These are phyloP conservation scores for Andrena dorsata DNA, from an alignment of 2,888 invertebrate species.

Conservation along the genomic window DNA sequence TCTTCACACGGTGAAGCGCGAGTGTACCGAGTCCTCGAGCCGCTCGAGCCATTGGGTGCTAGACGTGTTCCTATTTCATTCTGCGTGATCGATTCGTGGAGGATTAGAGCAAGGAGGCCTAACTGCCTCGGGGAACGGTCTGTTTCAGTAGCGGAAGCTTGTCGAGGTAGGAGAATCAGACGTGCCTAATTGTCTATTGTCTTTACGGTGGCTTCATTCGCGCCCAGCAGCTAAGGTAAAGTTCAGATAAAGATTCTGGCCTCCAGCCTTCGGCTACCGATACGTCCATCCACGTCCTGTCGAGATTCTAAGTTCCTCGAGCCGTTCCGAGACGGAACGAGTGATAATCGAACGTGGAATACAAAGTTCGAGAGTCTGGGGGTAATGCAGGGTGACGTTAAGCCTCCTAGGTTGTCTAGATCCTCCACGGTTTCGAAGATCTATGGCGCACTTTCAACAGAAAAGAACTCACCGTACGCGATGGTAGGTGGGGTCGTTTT, in stretches of 20 bases:
- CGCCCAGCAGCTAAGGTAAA: too few species aligned
- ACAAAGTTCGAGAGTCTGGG: neutral
- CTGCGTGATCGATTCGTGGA: constrained; percentile 61
- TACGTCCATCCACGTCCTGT: neutral
- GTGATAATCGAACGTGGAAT: neutral
- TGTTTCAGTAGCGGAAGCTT: neutral
- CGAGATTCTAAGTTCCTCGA: neutral
- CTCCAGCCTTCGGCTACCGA: neutral
- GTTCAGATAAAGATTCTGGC: neutral
- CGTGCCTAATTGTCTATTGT: too few species aligned
- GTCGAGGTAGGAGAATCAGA: neutral
- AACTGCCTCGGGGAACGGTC: neutral
- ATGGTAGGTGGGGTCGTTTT: constrained; percentile 81
- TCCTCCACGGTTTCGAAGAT: constrained; percentile 57
- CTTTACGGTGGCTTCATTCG: too few species aligned
- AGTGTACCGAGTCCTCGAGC: neutral
- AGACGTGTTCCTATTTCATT: constrained; percentile 61
- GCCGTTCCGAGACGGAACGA: neutral
- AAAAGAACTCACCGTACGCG: constrained; percentile 84
- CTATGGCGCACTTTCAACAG: constrained; percentile 68
- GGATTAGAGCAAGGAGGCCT: constrained; percentile 40
- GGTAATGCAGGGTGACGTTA: neutral
- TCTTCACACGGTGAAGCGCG: neutral
- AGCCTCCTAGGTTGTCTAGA: neutral
- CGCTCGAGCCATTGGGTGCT: constrained; percentile 53